Conservation (phyloP, 2,888 invertebrate genomes). For the Nomada goodeniana region DNA sequence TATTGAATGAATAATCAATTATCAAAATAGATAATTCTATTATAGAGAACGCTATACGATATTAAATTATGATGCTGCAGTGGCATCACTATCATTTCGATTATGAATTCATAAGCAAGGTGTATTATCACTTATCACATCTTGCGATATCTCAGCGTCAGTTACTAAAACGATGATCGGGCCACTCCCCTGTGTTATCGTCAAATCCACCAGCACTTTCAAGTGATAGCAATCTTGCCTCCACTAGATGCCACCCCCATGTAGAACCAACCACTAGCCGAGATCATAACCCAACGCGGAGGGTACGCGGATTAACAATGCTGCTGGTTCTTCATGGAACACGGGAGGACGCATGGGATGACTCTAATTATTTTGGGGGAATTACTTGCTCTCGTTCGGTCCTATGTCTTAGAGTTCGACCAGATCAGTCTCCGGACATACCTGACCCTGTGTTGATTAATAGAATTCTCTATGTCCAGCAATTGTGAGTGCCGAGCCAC, state of each 20-base stretch:
- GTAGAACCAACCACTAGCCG: constrained; percentile 4
- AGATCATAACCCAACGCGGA: constrained; percentile 3
- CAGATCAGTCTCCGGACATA: too few species aligned
- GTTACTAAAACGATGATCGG: background rate
- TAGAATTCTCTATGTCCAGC: too few species aligned
- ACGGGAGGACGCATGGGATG: background rate
- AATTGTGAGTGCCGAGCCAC: too few species aligned
- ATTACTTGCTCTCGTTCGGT: background rate
- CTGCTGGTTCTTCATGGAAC: constrained; percentile 8
- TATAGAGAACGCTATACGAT: too few species aligned
- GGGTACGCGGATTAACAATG: background rate
- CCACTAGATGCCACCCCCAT: constrained; percentile 1
- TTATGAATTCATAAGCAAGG: background rate
- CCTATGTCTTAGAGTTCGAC: too few species aligned
- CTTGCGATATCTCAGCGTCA: background rate
- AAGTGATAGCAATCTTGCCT: constrained; percentile 7
- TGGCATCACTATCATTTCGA: too few species aligned
- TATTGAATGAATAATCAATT: too few species aligned
- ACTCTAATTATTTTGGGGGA: background rate
- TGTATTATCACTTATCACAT: background rate
- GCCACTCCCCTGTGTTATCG: background rate
- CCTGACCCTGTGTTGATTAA: too few species aligned
- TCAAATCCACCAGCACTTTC: constrained; percentile 1
- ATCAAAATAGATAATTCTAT: too few species aligned
- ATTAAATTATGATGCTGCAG: too few species aligned